These are phyloP conservation scores for Alaudala cheleensis DNA, from an alignment of 2,113 vertebrate genomes.

Conservation along the genomic window DNA sequence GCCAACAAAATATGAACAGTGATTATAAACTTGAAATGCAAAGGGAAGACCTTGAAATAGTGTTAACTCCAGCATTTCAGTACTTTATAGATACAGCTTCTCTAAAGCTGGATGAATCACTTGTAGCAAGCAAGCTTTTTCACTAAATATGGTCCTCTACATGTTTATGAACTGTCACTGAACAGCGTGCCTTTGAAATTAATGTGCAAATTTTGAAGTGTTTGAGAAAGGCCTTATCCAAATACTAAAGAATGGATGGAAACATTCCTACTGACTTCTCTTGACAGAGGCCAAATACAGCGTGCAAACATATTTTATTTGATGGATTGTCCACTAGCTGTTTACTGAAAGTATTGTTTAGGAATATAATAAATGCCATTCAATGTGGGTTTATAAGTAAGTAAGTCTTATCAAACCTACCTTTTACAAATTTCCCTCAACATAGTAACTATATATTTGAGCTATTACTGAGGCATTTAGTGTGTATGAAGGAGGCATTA, in stretches of 20 bases:
- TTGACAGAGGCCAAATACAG: neutral
- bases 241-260: neutral
- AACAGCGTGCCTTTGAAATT: constrained; percentile 18
- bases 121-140: neutral
- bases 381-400: neutral
- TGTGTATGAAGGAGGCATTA: neutral
- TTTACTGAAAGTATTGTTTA: constrained; percentile 29
- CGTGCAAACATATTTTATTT: neutral
- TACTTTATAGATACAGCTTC: neutral
- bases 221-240: neutral
- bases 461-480: neutral
- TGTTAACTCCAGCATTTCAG: neutral
- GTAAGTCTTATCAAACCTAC: neutral
- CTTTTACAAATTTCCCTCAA: neutral
- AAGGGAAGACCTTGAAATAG: constrained; percentile 20
- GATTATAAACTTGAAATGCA: neutral
- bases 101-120: neutral
- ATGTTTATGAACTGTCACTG: neutral
- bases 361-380: constrained; percentile 42
- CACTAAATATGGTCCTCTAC: neutral
- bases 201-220: constrained; percentile 16
- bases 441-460: neutral
- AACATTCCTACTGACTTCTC: neutral
- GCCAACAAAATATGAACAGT: constrained; percentile 15
- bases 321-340: constrained; percentile 5